These are phyloP conservation scores for Tyria jacobaeae DNA, from an alignment of 2,888 invertebrate species.

Conservation along the genomic window DNA sequence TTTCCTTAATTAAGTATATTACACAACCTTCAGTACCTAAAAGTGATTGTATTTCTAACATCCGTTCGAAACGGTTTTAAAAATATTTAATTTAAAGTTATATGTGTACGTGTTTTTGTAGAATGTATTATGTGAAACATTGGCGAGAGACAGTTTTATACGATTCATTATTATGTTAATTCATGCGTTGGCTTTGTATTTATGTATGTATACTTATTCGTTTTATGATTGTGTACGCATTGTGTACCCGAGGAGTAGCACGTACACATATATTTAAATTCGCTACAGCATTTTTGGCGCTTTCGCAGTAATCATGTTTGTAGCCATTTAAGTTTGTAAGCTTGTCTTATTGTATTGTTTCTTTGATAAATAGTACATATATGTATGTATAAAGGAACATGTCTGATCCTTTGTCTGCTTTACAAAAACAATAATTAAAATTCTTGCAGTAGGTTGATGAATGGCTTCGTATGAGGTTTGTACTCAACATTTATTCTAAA, in stretches of 20 bases:
- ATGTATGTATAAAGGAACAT: conserved; percentile 3
- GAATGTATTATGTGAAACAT: conserved; percentile 9
- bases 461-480: not conserved
- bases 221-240: conserved; percentile 49
- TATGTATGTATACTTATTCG: too few species aligned
- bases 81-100: not conserved
- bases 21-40: too few species aligned
- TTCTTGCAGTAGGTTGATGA: too few species aligned
- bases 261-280: conserved; percentile 62
- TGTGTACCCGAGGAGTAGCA: conserved; percentile 64
- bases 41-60: too few species aligned
- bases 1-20: too few species aligned
- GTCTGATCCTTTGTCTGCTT: conserved; percentile 17
- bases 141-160: conserved; percentile 17
- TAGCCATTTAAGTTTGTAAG: conserved; percentile 19
- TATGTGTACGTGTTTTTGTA: conserved; percentile 1
- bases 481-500: too few species aligned
- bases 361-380: too few species aligned
- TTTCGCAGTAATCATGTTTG: conserved; percentile 36
- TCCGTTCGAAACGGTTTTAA: too few species aligned
- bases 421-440: conserved; percentile 2
- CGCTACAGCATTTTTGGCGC: conserved; percentile 37
- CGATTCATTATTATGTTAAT: conserved; percentile 70
- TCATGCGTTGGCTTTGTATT: conserved; percentile 65
- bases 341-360: conserved; percentile 12